Conservation (phyloP, 2,797 vertebrate species). For the Taeniopygia guttata region DNA sequence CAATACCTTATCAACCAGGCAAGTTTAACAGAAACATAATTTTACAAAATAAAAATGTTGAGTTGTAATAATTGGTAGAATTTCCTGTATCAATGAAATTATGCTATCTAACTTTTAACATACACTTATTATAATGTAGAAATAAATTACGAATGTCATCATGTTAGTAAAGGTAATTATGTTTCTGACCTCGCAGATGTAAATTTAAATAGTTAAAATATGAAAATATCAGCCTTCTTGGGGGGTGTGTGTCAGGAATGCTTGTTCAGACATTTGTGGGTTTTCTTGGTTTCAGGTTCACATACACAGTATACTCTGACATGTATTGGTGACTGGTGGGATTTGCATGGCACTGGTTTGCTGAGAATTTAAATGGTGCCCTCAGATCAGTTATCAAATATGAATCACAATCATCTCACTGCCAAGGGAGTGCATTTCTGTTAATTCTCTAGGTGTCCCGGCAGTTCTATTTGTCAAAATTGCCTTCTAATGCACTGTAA, state of each 20-base stretch:
- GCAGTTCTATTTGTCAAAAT: neutral
- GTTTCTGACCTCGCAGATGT: neutral
- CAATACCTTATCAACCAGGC: neutral
- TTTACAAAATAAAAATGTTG: neutral
- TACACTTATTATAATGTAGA: neutral
- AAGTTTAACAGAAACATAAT: neutral
- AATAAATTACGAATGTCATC: neutral
- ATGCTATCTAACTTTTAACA: neutral
- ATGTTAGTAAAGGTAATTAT: neutral
- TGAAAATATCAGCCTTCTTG: neutral
- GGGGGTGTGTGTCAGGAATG: accelerated
- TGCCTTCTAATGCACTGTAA: neutral
- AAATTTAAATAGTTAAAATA: neutral
- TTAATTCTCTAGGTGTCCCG: neutral
- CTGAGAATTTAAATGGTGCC: neutral
- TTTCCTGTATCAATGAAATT: neutral
- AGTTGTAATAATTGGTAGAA: neutral
- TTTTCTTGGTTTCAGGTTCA: neutral
- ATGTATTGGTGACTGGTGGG: neutral
- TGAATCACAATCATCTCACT: neutral
- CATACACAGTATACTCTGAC: neutral
- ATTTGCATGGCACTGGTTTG: neutral
- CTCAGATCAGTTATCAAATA: neutral
- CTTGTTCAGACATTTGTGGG: neutral
- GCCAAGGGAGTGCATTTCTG: neutral